Evolutionary conservation across 2,888 invertebrate genomes (phyloP), one percentile per base, ranked within the genome.

Genomic region (Apoda limacodes): DNA sequence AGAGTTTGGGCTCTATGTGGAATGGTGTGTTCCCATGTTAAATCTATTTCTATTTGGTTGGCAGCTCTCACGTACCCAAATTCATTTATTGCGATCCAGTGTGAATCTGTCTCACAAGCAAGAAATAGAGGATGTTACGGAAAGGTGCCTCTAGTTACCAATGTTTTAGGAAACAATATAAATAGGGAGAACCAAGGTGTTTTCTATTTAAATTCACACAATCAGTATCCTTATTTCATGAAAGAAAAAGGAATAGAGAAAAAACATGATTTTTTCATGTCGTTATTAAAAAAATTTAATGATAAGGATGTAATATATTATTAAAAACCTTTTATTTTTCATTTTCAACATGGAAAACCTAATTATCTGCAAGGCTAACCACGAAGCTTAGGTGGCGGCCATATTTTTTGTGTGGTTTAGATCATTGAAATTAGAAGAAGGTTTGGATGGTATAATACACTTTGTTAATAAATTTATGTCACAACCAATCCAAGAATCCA

Each of bases 181-280:
- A 46, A 61, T 34, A 50, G 28, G 9, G 49, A 9, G 15, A 50
- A 37, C 5, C 35, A 35, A n/a, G 62, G 61, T 0, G 52, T 62
- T 20, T 62, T 48, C 32, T 57, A 51, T 26, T 31, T 63, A 4
- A 34, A 50, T 0, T 56, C 58, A 0, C 36, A 40, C 4, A 54
- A 61, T 30, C 46, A 42, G 20, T 68, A 46, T 19, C 75, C 75
- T 0, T 75, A 63, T 37, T 62, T 43, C 39, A 43, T 74, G 30
- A 70, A 65, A 0, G 42, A 57, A 9, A 63, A 60, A 9, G 75
- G 74, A 0, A 24, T 72, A 23, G 49, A 51, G 17, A 60, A 39
- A 17, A 58, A 67, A 7, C 44, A 60, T 20, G 64, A 70, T 32
- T 58, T 52, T 25, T 24, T 34, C 4, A 4, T 37, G 7, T 40